phyloP scores from a whole-genome alignment of 2,113 vertebrate species.

The Donacobius atricapilla region DNA sequence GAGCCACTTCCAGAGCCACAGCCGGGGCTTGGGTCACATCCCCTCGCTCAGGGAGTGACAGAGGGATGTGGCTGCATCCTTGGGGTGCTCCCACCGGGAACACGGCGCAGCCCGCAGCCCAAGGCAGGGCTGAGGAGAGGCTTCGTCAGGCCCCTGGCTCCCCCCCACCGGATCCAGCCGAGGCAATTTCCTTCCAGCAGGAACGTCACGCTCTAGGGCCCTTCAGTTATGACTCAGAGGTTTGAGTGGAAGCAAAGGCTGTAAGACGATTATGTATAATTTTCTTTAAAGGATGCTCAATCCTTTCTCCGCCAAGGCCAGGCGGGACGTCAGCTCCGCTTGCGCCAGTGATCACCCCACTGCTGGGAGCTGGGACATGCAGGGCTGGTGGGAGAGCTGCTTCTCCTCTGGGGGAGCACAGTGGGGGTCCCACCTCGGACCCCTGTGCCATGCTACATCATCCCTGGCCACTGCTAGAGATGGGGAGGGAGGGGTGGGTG shows the following conservation, averaged over 20 bases:
- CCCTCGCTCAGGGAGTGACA: neutral
- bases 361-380: fast-evolving
- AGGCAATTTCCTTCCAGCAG: slow-evolving; percentile 58
- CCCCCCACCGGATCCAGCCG: neutral
- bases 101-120: fast-evolving
- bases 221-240: slow-evolving; percentile 67
- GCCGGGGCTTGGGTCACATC: slow-evolving; percentile 61
- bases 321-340: slow-evolving; percentile 16
- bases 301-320: slow-evolving; percentile 10
- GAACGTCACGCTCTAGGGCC: slow-evolving; percentile 56
- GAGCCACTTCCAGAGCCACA: neutral
- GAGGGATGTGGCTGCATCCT: neutral
- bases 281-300: slow-evolving; percentile 60
- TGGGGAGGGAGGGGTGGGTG: neutral
- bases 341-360: neutral
- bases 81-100: fast-evolving
- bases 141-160: neutral
- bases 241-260: slow-evolving; percentile 26
- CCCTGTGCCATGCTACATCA: neutral
- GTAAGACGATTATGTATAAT: slow-evolving; percentile 47
- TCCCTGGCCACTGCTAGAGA: neutral
- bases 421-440: fast-evolving
- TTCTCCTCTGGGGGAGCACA: neutral
- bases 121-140: fast-evolving
- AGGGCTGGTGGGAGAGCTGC: neutral